phyloP scores from a whole-genome alignment of 2,797 vertebrate species.

The Heteromormyrus szaboi region DNA sequence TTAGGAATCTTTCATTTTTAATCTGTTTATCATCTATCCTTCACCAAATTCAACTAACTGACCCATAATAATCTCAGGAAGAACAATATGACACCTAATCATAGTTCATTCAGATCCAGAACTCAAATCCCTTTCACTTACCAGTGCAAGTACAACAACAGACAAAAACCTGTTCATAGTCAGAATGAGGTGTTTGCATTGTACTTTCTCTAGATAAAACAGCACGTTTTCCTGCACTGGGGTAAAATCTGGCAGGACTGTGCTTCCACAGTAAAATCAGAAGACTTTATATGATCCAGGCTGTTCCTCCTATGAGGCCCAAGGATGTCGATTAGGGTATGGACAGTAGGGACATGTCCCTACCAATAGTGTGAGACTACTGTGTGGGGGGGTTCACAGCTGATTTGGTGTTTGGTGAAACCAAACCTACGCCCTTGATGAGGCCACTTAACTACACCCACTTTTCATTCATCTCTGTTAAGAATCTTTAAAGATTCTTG shows the following conservation, averaged over 20 bases:
- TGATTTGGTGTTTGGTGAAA: not conserved
- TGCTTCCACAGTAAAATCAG: not conserved
- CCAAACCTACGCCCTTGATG: not conserved
- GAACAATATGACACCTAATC: not conserved
- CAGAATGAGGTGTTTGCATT: not conserved
- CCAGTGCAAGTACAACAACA: not conserved
- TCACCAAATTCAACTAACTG: not conserved
- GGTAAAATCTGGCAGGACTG: not conserved
- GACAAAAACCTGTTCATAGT: not conserved
- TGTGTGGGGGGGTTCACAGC: not conserved
- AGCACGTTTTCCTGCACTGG: not conserved
- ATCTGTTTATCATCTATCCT: not conserved
- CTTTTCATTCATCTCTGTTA: not conserved
- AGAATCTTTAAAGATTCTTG: not conserved
- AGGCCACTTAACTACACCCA: not conserved
- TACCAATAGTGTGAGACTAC: not conserved
- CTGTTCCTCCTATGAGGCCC: no score
- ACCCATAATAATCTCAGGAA: not conserved
- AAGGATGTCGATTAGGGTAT: no score
- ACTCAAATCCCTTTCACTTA: not conserved
- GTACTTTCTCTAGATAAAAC: not conserved
- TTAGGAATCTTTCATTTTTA: not conserved
- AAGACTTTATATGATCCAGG: not conserved
- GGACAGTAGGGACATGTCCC: not conserved
- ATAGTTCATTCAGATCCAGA: not conserved